Conservation (phyloP, 2,888 invertebrate species). For the Phasia obesa region DNA sequence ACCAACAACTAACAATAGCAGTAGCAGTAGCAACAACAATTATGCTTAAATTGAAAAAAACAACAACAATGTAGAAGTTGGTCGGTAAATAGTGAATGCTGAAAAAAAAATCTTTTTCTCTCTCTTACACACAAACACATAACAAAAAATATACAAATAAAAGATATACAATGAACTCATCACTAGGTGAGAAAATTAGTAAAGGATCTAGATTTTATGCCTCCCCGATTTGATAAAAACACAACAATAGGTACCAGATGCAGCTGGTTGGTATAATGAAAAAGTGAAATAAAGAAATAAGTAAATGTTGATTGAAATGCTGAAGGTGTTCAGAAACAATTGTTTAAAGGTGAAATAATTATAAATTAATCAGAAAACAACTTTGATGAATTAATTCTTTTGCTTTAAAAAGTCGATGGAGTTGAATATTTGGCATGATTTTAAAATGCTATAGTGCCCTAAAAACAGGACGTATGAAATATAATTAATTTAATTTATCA, state of each 20-base stretch:
- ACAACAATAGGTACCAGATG: neutral
- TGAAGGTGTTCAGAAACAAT: conserved; percentile 23
- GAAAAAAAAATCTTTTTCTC: neutral
- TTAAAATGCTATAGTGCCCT: too few relatives aligned
- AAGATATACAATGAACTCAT: neutral
- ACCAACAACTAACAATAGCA: conserved; percentile 30
- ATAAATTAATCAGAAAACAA: conserved; percentile 5
- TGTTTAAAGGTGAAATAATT: conserved; percentile 40
- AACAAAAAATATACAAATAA: neutral
- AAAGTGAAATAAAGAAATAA: neutral
- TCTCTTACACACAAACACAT: neutral
- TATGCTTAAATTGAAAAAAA: conserved; percentile 47
- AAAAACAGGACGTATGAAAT: too few relatives aligned
- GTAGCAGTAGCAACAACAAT: conserved; percentile 24
- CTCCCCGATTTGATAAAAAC: neutral
- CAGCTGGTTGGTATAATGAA: neutral
- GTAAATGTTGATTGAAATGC: conserved; percentile 11
- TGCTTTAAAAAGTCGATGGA: too few relatives aligned
- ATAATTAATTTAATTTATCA: too few relatives aligned
- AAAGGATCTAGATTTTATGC: neutral
- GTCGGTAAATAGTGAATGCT: conserved; percentile 26
- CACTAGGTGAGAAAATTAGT: neutral
- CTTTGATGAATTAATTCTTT: neutral
- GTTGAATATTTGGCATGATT: too few relatives aligned
- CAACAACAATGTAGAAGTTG: conserved; percentile 18